These are phyloP conservation scores for Fragum fragum DNA, from an alignment of 2,888 invertebrate genomes.

Conservation along the genomic window DNA sequence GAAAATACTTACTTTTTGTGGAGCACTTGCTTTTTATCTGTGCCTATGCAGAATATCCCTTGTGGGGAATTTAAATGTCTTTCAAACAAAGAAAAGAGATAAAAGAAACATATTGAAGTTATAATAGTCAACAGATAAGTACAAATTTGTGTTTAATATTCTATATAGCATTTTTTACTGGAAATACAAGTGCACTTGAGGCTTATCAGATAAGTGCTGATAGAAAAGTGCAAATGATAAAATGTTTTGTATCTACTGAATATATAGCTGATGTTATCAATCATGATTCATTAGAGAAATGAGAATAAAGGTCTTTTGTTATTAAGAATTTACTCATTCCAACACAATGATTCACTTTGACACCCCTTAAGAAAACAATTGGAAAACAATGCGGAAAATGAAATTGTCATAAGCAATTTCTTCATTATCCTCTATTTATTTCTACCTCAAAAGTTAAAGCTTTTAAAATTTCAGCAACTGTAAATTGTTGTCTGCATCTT, in stretches of 20 bases:
- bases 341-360: too few species aligned
- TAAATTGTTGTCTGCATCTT: too few species aligned
- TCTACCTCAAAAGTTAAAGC: too few species aligned
- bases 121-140: background rate
- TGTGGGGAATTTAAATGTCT: background rate
- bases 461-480: too few species aligned
- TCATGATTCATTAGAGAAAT: background rate
- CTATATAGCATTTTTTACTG: background rate
- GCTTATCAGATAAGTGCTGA: conserved; percentile 19
- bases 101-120: conserved; percentile 1
- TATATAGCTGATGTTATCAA: background rate
- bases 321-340: too few species aligned
- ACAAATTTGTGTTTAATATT: conserved; percentile 2
- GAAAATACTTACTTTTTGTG: too few species aligned
- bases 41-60: background rate
- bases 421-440: too few species aligned
- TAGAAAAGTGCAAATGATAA: conserved; percentile 28
- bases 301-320: background rate
- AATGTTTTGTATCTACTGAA: conserved; percentile 6
- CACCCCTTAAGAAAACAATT: too few species aligned
- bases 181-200: background rate
- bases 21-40: background rate
- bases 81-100: conserved; percentile 2
- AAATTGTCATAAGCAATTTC: too few species aligned
- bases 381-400: too few species aligned